Base-by-base conservation (phyloP, 2,113 vertebrate species). In the Saccopteryx leptura region DNA sequence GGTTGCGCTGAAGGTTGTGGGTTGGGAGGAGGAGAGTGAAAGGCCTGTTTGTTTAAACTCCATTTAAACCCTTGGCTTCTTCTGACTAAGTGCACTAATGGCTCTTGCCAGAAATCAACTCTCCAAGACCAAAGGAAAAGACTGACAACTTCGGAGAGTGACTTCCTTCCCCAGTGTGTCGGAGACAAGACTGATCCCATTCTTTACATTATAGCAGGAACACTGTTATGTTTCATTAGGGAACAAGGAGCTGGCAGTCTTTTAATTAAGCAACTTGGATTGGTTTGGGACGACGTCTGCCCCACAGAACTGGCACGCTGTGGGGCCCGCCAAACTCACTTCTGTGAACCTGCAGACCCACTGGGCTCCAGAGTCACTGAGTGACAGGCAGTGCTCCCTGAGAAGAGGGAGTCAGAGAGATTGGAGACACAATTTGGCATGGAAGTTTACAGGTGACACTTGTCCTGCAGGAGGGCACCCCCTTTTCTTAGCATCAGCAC, bases 381-480 rank as follows among this genome's bases (percentile, higher is more conserved):
- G 4, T 50, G 68, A 75, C 90, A 82, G 76, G 74, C 90, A 31
- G 3, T 88, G 85, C 58, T 28, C 33, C 60, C 39, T 21, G 31
- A 76, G 52, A 78, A 95, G 78, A 84, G 4, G 10, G 60, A 82
- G 80, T 61, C n/a, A n/a, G 31, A n/a, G 31, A 84, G 66, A 92
- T 74, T 75, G 58, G 63, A 91, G n/a, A 39, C 31, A 56, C 50
- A 50, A 9, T 17, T 58, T 39, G 65, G 52, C 52, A 4, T 75
- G 94, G 94, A 85, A 97, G 96, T 91, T 58, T 84, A 83, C 81
- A 88, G 61, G 63, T 83, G 76, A 85, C 61, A 48, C 69, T 78
- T 17, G 10, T 26, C 24, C 81, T 11, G 5, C 69, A 17, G 52
- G 61, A 79, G 21, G 33, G 18, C 28, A 17, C 46, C 8, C 6